These are phyloP conservation scores for Cerastis leucographa DNA, from an alignment of 2,888 invertebrate species.

Conservation along the genomic window DNA sequence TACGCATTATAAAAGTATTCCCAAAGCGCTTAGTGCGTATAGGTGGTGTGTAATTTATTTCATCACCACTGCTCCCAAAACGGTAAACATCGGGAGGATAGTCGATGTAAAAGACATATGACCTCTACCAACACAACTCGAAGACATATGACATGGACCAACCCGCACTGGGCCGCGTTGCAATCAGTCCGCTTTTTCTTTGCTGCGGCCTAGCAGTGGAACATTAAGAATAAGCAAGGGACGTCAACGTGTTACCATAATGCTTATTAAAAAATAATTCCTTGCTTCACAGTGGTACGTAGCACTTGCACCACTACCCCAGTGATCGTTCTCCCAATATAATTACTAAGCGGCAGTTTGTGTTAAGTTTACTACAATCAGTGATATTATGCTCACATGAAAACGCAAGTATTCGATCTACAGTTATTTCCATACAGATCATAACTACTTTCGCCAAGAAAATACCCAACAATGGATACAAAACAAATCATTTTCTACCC, in stretches of 20 bases:
- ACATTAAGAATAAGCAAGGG: not conserved
- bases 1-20: too few species aligned
- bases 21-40: too few species aligned
- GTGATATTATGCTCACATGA: not conserved
- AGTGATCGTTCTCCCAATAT: not conserved
- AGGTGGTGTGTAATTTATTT: not conserved
- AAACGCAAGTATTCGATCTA: constrained; percentile 21
- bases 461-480: constrained; percentile 53
- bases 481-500: constrained; percentile 55
- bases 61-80: not conserved
- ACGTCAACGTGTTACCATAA: too few species aligned
- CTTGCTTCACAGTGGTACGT: not conserved
- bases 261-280: not conserved
- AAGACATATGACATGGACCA: not conserved
- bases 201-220: not conserved
- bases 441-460: constrained; percentile 45
- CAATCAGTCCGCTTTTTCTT: not conserved
- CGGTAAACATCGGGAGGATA: not conserved
- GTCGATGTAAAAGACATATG: too few species aligned
- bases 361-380: not conserved
- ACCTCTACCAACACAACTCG: not conserved
- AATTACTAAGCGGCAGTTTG: not conserved
- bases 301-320: not conserved
- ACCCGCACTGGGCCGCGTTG: not conserved
- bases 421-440: constrained; percentile 37